phyloP scores from a whole-genome alignment of 2,888 invertebrate genomes.

The Tenodera sinensis region DNA sequence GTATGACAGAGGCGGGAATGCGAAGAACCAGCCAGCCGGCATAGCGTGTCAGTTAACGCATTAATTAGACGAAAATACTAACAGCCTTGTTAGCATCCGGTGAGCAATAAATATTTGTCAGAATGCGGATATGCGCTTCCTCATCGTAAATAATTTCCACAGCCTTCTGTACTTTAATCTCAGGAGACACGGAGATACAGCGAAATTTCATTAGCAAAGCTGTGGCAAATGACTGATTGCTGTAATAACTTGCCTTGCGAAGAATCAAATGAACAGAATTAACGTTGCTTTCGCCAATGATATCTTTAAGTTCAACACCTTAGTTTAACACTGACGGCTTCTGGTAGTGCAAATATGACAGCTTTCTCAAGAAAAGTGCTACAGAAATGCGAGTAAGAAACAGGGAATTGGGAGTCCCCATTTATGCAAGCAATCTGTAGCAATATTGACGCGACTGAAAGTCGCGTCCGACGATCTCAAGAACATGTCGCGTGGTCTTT shows the following conservation, averaged over 20 bases:
- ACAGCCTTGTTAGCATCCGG: background rate
- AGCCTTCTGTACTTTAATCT: background rate
- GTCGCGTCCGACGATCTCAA: no score
- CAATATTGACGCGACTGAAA: no score
- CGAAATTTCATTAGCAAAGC: background rate
- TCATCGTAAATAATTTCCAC: background rate
- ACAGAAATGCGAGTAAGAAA: no score
- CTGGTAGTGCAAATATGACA: no score
- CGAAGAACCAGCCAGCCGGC: background rate
- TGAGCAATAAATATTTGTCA: background rate
- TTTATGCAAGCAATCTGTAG: no score
- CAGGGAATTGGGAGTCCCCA: no score
- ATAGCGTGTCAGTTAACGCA: background rate
- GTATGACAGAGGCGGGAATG: background rate
- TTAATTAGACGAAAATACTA: background rate
- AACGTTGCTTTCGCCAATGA: no score
- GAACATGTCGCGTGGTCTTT: no score
- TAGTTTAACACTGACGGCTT: no score
- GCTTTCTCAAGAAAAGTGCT: no score
- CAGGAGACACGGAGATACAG: background rate
- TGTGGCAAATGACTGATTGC: background rate
- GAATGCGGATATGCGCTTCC: background rate
- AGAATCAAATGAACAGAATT: background rate
- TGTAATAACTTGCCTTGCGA: background rate
- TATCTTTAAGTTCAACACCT: no score